Base-by-base conservation (phyloP, 2,113 vertebrate genomes). In the Leucopsar rothschildi region DNA sequence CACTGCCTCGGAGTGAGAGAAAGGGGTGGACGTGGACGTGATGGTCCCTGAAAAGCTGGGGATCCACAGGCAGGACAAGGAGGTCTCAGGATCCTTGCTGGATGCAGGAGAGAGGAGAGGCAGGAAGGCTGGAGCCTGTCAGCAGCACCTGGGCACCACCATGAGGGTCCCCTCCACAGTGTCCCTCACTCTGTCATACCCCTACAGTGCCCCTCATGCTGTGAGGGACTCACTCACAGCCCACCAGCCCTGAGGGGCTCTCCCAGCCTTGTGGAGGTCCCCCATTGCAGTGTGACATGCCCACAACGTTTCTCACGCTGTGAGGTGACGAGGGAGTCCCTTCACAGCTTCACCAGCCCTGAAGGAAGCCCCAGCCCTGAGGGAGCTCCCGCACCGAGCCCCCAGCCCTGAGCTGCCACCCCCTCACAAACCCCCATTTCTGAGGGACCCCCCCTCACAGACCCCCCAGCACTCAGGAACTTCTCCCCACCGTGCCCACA, bases 1-100 rank as follows among this genome's bases (percentile, higher is more conserved):
- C 23, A 52, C n/a, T 14, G 12, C 40, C 65, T 65, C 27, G 0
- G 52, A 10, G 49, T 0, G 2, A 37, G 15, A 39, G 16, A 28
- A 50, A 4, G 5, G 9, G 56, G 44, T 42, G 40, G 40, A 15
- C 15, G 60, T 27, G n/a, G 18, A 20, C 1, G 2, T 7, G 4
- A 35, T 0, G 1, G 21, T 17, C n/a, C n/a, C 29, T 4, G 0
- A 24, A 61, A 65, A 0, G 1, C 21, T 16, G 23, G 20, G 12
- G 19, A 57, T 25, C 37, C 22, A 17, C 39, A 20, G 19, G 37
- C 1, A 1, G 59, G 40, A 35, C 19, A 2, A 11, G 56, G 31
- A 8, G 18, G 24, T 37, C 39, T 23, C 17, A 9, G 20, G 53
- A 53, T 52, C 39, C 28, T 25, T 8, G 45, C 2, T n/a, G 37